Percentiles rank a stretch among this genome's conserved stretches.
phyloP scores from a whole-genome alignment of 2,797 vertebrate species.

The Mormyrus proboscirostris region DNA sequence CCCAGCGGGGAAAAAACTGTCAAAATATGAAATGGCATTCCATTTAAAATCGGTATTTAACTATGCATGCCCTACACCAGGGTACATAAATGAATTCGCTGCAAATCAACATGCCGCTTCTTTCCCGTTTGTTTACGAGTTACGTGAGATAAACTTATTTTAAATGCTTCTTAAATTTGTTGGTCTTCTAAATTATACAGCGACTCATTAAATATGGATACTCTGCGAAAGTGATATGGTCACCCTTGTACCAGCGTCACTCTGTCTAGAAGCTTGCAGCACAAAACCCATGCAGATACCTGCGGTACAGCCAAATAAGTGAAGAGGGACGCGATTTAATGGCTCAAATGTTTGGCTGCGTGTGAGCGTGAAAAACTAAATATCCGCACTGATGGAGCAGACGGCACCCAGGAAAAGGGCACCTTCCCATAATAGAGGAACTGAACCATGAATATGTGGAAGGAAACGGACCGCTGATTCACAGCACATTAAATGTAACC shows the following conservation, averaged over 20 bases:
- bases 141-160: not conserved
- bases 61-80: not conserved
- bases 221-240: slow-evolving; percentile 54
- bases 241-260: slow-evolving; percentile 37
- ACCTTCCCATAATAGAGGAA: not conserved
- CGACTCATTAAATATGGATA: slow-evolving; percentile 67
- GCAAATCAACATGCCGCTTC: not conserved
- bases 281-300: not conserved
- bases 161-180: not conserved
- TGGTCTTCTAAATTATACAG: slow-evolving; percentile 50
- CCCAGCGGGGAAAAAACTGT: not conserved
- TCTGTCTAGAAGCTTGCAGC: not conserved
- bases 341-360: not conserved
- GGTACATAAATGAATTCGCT: not conserved
- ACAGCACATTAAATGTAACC: not conserved
- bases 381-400: not conserved
- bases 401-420: not conserved
- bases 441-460: not conserved
- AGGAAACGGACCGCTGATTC: not conserved
- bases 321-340: not conserved
- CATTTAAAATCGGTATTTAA: not conserved
- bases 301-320: not conserved
- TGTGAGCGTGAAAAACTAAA: not conserved
- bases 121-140: not conserved
- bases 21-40: not conserved